Conservation (phyloP, 2,888 invertebrate species). For the Lapara coniferarum region DNA sequence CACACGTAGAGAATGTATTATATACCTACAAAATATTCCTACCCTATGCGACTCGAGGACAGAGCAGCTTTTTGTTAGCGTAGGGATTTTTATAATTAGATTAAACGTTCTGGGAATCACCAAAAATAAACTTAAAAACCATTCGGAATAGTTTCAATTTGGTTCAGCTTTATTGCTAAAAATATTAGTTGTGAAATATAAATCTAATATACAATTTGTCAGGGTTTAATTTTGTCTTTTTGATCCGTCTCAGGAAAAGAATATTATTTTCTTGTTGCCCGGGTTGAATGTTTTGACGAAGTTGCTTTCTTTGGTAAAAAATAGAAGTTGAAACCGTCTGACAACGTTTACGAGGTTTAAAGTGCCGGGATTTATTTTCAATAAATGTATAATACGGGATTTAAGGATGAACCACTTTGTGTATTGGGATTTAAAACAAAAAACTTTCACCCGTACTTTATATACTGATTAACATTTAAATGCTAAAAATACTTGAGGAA, state of each 20-base stretch:
- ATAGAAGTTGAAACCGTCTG: slow-evolving; percentile 1
- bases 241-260: neutral
- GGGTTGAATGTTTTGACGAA: neutral
- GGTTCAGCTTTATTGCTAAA: too few relatives aligned
- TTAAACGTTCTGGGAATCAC: too few relatives aligned
- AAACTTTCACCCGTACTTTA: neutral
- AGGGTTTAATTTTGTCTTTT: neutral
- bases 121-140: too few relatives aligned
- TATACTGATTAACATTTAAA: neutral
- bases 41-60: too few relatives aligned
- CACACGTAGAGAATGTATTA: too few relatives aligned
- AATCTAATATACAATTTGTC: neutral
- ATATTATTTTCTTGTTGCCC: neutral
- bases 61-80: too few relatives aligned
- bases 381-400: neutral
- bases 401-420: neutral
- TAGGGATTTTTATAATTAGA: too few relatives aligned
- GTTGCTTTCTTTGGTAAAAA: neutral
- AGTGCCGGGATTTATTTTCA: neutral
- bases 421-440: neutral
- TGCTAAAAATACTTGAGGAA: neutral
- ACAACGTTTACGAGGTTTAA: neutral
- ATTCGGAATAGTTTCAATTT: too few relatives aligned
- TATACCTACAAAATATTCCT: too few relatives aligned
- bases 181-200: neutral